These are phyloP conservation scores for Cerastis rubricosa DNA, from an alignment of 2,888 invertebrate species.

Conservation along the genomic window DNA sequence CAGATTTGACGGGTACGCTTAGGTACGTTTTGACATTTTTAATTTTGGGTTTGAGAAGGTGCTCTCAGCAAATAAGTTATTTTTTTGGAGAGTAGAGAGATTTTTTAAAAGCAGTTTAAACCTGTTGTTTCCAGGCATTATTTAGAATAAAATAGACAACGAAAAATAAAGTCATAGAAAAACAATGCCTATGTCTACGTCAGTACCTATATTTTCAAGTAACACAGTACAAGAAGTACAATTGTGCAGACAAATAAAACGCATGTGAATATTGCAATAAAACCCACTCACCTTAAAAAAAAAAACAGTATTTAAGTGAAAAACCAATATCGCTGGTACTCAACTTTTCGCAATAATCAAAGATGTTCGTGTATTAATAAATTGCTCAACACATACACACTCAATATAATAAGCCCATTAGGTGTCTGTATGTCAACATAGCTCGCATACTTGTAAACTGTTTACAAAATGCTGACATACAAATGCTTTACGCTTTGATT, in stretches of 20 bases:
- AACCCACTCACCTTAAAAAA: slow-evolving; percentile 6
- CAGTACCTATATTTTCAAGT: no score
- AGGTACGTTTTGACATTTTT: not conserved
- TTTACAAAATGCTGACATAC: slow-evolving; percentile 40
- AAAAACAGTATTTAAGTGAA: not conserved
- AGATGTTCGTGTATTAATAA: slow-evolving; percentile 23
- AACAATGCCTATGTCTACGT: not conserved
- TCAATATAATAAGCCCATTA: slow-evolving; percentile 38
- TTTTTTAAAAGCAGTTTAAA: no score
- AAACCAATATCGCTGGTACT: not conserved
- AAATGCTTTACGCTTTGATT: slow-evolving; percentile 37
- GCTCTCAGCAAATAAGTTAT: no score
- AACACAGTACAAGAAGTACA: not conserved
- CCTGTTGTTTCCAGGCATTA: no score
- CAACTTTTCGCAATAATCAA: slow-evolving; percentile 21
- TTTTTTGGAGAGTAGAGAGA: no score
- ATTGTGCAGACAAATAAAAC: not conserved
- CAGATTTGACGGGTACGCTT: not conserved
- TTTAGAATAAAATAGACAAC: no score
- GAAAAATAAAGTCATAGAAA: not conserved
- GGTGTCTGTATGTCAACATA: slow-evolving; percentile 36
- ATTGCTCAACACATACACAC: slow-evolving; percentile 20
- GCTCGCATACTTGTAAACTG: slow-evolving; percentile 38
- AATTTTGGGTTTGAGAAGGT: no score
- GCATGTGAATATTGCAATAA: not conserved